phyloP scores from a whole-genome alignment of 1,140 invertebrate species.

The Drosophila suzukii region DNA sequence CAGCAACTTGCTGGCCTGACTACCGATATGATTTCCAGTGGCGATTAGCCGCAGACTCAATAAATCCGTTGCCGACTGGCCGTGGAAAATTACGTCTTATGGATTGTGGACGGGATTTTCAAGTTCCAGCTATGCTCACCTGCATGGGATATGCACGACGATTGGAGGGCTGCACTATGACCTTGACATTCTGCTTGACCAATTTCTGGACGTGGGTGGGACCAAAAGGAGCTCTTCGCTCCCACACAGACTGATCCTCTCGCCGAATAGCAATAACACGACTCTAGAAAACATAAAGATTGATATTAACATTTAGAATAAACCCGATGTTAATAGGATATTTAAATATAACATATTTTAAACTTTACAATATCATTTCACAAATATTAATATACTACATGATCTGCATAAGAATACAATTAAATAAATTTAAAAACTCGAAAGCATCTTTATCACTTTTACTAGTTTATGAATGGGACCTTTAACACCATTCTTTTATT shows the following conservation, averaged over 20 bases:
- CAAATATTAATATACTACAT: too few species aligned
- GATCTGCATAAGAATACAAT: too few species aligned
- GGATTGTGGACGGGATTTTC: not conserved
- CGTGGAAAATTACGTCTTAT: constrained; percentile 31
- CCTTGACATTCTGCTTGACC: constrained; percentile 94
- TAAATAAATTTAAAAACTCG: not conserved
- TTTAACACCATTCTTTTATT: not conserved
- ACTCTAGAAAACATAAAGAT: constrained; percentile 64
- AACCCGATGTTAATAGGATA: too few species aligned
- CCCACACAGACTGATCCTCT: constrained; percentile 99
- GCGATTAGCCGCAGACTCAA: constrained; percentile 28
- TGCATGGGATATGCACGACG: constrained; percentile 98
- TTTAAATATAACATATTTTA: too few species aligned
- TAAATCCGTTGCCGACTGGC: constrained; percentile 33
- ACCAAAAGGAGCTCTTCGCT: constrained; percentile 96
- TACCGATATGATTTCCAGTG: constrained; percentile 45
- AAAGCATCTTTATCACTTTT: too few species aligned
- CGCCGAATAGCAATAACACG: constrained; percentile 93
- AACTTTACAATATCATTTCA: too few species aligned
- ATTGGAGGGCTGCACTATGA: constrained; percentile 99
- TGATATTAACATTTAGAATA: not conserved
- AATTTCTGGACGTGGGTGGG: constrained; percentile 96
- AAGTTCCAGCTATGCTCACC: constrained; percentile 83
- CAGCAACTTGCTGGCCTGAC: constrained; percentile 8
- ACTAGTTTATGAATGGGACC: not conserved